Evolutionary conservation across 2,888 invertebrate species (phyloP).

Genomic region (Neoascia interrupta): DNA sequence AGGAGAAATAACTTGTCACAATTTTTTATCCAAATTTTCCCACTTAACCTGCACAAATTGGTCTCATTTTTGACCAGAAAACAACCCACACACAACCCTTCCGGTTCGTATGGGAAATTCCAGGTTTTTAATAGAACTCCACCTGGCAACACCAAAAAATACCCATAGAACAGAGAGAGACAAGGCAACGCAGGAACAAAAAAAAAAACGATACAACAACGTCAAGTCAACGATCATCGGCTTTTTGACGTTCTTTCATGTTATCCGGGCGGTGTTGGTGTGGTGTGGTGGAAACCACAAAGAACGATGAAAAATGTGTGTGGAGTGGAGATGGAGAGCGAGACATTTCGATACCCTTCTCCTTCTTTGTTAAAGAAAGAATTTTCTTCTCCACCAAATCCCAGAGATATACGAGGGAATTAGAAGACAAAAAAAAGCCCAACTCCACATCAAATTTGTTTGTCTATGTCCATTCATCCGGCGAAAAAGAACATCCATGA

Average conservation of each 20-base stretch:
- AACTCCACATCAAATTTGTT: neutral
- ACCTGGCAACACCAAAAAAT: conserved; percentile 59
- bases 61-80: no score
- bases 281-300: conserved; percentile 67
- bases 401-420: no score
- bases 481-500: conserved; percentile 17
- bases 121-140: neutral
- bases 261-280: conserved; percentile 60
- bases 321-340: neutral
- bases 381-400: no score
- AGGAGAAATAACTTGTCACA: no score
- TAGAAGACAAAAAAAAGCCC: neutral
- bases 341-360: conserved; percentile 29
- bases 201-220: conserved; percentile 32
- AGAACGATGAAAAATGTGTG: conserved; percentile 38
- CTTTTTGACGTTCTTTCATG: conserved; percentile 67
- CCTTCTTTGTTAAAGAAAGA: no score
- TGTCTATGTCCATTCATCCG: conserved; percentile 4
- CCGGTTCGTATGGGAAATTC: no score
- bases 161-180: conserved; percentile 18
- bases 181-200: conserved; percentile 9
- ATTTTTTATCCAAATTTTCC: no score
- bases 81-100: neutral
- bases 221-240: conserved; percentile 67
- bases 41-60: no score